A percentile compares a stretch with the other conserved stretches of the same genome.
Conservation (phyloP, 2,888 invertebrate species). For the Ochropleura plecta region DNA sequence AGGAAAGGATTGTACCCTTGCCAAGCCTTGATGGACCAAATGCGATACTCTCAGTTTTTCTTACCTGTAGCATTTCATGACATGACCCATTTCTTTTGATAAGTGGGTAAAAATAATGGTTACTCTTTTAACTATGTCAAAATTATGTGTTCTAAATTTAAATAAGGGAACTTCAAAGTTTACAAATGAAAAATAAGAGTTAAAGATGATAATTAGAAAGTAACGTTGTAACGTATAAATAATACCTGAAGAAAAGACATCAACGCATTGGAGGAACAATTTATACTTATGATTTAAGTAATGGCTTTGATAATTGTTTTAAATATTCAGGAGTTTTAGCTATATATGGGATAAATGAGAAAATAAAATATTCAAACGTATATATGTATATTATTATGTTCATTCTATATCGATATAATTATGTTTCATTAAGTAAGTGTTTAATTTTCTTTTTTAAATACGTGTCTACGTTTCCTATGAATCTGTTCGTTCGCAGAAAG, state of each 20-base stretch:
- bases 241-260: conserved; percentile 71
- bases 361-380: background rate
- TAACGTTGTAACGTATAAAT: background rate
- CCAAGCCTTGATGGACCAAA: conserved; percentile 44
- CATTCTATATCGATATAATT: no score
- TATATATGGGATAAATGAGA: background rate
- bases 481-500: no score
- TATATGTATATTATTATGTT: no score
- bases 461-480: no score
- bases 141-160: background rate
- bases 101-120: background rate
- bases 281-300: background rate
- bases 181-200: background rate
- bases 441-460: no score
- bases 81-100: conserved; percentile 38
- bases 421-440: no score
- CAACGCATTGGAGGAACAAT: conserved; percentile 68
- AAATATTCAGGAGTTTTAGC: background rate
- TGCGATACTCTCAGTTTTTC: conserved; percentile 50
- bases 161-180: background rate
- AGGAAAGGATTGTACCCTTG: conserved; percentile 84
- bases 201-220: background rate
- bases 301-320: background rate
- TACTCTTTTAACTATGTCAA: background rate
- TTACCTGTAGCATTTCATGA: conserved; percentile 60